Percentiles rank a stretch among this genome's conserved stretches.
phyloP scores from a whole-genome alignment of 1,140 invertebrate genomes.

The Heliconius himera region DNA sequence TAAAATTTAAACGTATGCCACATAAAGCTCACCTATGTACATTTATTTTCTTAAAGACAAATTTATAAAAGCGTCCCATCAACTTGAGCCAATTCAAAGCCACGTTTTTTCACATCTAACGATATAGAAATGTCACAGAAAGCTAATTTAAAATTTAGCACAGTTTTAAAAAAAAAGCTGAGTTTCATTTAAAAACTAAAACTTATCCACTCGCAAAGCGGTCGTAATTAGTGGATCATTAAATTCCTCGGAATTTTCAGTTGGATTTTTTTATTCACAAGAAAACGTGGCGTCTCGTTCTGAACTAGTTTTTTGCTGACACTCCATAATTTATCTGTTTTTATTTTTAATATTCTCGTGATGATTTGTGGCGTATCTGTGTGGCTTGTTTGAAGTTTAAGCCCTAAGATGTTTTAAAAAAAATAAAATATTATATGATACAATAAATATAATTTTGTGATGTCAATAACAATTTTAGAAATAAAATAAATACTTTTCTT shows the following conservation, averaged over 20 bases:
- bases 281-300: constrained; percentile 25
- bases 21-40: background rate
- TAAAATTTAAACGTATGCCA: background rate
- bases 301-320: constrained; percentile 22
- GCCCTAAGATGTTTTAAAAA: background rate
- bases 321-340: constrained; percentile 19
- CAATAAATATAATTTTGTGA: background rate
- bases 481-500: too few relatives aligned
- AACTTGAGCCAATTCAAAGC: background rate
- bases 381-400: background rate
- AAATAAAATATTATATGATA: background rate
- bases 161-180: constrained; percentile 4
- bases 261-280: constrained; percentile 23
- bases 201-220: constrained; percentile 28
- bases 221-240: constrained; percentile 40
- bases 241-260: constrained; percentile 34
- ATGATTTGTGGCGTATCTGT: background rate
- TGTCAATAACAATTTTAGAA: background rate
- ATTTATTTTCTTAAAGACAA: background rate
- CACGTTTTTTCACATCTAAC: background rate
- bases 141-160: constrained; percentile 10
- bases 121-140: constrained; percentile 3
- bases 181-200: constrained; percentile 20
- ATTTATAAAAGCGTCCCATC: background rate
- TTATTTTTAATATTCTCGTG: constrained; percentile 1